Percentiles rank a stretch among this genome's conserved stretches.
These are phyloP conservation scores for Silurus lanzhouensis DNA, from an alignment of 2,797 vertebrate species.

Conservation along the genomic window DNA sequence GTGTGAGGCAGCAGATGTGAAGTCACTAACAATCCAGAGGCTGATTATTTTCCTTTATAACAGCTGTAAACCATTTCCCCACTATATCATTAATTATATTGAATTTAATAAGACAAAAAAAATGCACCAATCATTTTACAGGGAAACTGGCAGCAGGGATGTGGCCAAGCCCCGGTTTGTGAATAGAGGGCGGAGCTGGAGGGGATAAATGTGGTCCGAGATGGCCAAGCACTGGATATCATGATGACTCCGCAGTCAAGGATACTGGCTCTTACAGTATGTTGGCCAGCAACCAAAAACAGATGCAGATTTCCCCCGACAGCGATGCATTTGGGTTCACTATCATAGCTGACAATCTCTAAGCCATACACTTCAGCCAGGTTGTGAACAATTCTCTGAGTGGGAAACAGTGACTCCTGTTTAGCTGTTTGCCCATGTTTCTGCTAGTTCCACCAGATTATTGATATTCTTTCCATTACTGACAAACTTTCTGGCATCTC, in stretches of 20 bases:
- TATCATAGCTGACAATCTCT: slow-evolving; percentile 97
- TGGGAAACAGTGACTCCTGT: slow-evolving; percentile 91
- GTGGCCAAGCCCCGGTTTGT: no score
- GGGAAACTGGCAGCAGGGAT: no score
- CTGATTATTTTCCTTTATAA: neutral
- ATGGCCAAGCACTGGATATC: no score
- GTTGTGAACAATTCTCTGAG: slow-evolving; percentile 92
- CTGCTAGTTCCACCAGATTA: slow-evolving; percentile 86
- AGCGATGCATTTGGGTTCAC: slow-evolving; percentile 94
- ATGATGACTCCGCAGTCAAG: no score
- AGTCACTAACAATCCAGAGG: neutral
- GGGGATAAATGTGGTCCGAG: no score
- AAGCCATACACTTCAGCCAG: slow-evolving; percentile 89
- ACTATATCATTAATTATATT: neutral
- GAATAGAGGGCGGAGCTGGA: no score
- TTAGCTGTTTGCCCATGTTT: slow-evolving; percentile 82
- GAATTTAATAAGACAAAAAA: neutral
- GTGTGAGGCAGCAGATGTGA: neutral
- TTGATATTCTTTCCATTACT: slow-evolving; percentile 91
- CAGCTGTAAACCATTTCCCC: neutral
- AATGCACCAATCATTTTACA: neutral
- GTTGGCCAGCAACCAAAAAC: no score
- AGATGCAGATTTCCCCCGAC: slow-evolving; percentile 64
- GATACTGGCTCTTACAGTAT: no score
- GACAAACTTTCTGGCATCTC: slow-evolving; percentile 96